phyloP scores from a whole-genome alignment of 2,888 invertebrate species.

The Synergus japonicus region DNA sequence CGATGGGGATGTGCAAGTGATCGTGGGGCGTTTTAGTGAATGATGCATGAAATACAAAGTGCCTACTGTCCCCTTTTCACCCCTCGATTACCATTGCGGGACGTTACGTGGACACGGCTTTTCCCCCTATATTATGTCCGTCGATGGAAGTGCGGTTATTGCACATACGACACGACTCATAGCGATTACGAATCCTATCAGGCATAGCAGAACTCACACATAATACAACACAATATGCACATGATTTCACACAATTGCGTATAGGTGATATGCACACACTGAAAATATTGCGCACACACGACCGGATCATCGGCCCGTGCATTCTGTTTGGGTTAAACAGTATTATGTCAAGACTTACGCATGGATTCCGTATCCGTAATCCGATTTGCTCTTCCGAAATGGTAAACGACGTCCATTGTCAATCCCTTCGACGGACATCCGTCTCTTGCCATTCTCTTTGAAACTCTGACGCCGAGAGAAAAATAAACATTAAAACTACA shows the following conservation, averaged over 20 bases:
- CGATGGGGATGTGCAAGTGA: conserved; percentile 34
- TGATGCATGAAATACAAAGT: conserved; percentile 39
- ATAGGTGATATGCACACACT: not conserved
- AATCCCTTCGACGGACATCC: not conserved
- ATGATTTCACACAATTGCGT: not conserved
- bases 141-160: conserved; percentile 33
- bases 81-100: conserved; percentile 27
- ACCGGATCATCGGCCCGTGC: not conserved
- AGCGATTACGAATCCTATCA: conserved; percentile 14
- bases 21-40: conserved; percentile 32
- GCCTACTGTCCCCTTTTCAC: conserved; percentile 18
- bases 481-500: conserved; percentile 3
- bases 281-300: not conserved
- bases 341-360: conserved; percentile 31
- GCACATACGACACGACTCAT: conserved; percentile 33
- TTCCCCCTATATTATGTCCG: conserved; percentile 31
- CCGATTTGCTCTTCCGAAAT: conserved; percentile 38
- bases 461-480: conserved; percentile 26
- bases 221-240: not conserved
- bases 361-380: conserved; percentile 19
- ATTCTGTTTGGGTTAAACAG: conserved; percentile 34
- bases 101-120: conserved; percentile 31
- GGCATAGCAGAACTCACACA: not conserved
- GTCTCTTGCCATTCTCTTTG: conserved; percentile 20
- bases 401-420: conserved; percentile 25